A percentile compares a stretch with the other conserved stretches of the same genome.
Evolutionary conservation across 2,797 vertebrate genomes (phyloP).

Genomic region (Myoxocephalus aenaeus): DNA sequence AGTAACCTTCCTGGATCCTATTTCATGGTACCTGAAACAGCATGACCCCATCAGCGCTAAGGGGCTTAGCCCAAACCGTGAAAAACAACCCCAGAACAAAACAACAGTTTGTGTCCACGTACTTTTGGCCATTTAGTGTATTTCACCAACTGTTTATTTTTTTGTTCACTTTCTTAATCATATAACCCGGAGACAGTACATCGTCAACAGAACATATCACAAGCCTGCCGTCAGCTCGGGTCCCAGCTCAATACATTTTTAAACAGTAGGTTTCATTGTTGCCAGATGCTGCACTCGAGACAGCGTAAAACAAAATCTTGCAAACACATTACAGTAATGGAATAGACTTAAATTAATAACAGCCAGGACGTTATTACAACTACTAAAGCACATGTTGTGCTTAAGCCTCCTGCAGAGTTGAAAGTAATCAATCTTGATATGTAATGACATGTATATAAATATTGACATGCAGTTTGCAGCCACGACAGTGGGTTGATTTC

Average conservation of each 20-base stretch:
- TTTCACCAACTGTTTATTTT: neutral
- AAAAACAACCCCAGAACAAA: neutral
- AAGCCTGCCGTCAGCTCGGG: neutral
- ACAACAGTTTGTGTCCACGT: neutral
- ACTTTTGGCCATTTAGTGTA: neutral
- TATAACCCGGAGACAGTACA: neutral
- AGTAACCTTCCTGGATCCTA: neutral
- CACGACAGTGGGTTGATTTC: neutral
- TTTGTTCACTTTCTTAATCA: neutral
- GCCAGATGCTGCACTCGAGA: slow-evolving; percentile 24
- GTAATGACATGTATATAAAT: slow-evolving; percentile 1
- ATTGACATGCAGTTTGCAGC: slow-evolving; percentile 24
- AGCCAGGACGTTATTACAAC: neutral
- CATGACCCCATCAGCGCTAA: neutral
- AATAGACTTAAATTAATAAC: neutral
- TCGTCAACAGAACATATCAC: neutral
- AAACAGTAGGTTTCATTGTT: slow-evolving; percentile 8
- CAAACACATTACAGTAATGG: neutral
- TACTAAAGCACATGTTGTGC: neutral
- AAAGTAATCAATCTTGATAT: slow-evolving; percentile 4
- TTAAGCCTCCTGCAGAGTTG: neutral
- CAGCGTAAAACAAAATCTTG: slow-evolving; percentile 9
- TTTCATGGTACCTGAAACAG: neutral
- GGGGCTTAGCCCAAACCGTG: neutral
- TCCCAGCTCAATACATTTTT: neutral